Conservation (phyloP, 2,888 invertebrate species). For the Synergus itoensis region DNA sequence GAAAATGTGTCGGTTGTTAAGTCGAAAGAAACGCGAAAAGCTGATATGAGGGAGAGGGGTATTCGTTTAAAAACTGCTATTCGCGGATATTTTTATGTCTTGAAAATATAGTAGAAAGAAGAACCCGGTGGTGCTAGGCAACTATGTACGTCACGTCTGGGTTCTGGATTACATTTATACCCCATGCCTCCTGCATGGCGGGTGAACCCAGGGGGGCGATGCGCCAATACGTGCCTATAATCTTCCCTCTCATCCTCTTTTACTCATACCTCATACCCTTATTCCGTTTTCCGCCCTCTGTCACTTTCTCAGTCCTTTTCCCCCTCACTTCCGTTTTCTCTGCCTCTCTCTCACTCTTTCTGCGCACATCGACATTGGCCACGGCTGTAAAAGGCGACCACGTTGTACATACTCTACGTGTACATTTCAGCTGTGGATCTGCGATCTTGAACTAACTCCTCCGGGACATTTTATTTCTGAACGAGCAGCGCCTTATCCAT, state of each 20-base stretch:
- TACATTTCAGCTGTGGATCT: constrained; percentile 8
- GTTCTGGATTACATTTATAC: constrained; percentile 77
- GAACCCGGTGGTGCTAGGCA: constrained; percentile 38
- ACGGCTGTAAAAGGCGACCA: constrained; percentile 28
- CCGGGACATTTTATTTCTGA: constrained; percentile 64
- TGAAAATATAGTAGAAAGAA: constrained; percentile 20
- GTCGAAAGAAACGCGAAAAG: neutral
- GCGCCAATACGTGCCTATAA: constrained; percentile 77
- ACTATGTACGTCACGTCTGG: constrained; percentile 74
- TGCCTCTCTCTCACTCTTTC: constrained; percentile 15
- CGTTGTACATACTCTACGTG: neutral
- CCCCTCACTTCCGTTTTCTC: constrained; percentile 22
- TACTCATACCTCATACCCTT: constrained; percentile 43
- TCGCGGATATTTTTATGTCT: constrained; percentile 24
- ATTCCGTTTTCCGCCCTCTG: neutral
- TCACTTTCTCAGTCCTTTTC: constrained; percentile 39
- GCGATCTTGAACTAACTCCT: constrained; percentile 57
- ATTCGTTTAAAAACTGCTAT: constrained; percentile 41
- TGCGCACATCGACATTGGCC: constrained; percentile 30
- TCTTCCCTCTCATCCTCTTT: constrained; percentile 62
- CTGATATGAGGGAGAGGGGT: neutral
- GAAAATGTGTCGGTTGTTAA: constrained; percentile 4
- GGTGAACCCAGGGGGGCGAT: constrained; percentile 71
- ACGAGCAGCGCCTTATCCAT: constrained; percentile 62
- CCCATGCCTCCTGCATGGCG: constrained; percentile 49